These are phyloP conservation scores for Diorhabda sublineata DNA, from an alignment of 1,140 invertebrate species.

Conservation along the genomic window DNA sequence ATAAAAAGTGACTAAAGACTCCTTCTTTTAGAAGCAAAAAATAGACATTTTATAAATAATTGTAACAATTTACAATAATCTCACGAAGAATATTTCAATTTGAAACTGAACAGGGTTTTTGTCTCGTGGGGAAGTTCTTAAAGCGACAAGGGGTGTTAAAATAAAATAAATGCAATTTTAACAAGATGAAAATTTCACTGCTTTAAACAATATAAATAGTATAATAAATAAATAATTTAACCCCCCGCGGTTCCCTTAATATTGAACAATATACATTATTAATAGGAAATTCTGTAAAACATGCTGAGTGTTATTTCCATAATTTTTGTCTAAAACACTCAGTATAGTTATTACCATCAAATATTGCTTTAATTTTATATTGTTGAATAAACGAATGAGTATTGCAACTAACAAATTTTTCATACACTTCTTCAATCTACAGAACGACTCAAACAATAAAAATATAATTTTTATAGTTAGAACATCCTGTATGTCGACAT, in stretches of 20 bases:
- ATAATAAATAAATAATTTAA: too few species aligned
- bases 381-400: conserved; percentile 1
- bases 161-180: too few species aligned
- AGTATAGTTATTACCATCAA: neutral
- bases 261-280: too few species aligned
- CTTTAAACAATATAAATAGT: too few species aligned
- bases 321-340: neutral
- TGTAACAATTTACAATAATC: conserved; percentile 2
- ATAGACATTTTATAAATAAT: conserved; percentile 12
- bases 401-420: neutral
- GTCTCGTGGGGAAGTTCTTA: too few species aligned
- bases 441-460: neutral
- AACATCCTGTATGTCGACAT: neutral
- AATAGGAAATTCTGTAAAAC: neutral
- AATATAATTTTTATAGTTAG: neutral
- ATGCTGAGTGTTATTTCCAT: neutral
- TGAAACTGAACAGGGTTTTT: neutral
- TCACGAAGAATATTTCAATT: conserved; percentile 3
- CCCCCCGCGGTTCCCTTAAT: too few species aligned
- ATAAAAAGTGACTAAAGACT: conserved; percentile 5
- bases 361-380: conserved; percentile 3
- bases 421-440: neutral
- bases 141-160: too few species aligned
- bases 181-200: too few species aligned
- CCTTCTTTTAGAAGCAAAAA: conserved; percentile 13